phyloP scores from a whole-genome alignment of 2,888 invertebrate genomes.

The Lacanobia wlatinum region DNA sequence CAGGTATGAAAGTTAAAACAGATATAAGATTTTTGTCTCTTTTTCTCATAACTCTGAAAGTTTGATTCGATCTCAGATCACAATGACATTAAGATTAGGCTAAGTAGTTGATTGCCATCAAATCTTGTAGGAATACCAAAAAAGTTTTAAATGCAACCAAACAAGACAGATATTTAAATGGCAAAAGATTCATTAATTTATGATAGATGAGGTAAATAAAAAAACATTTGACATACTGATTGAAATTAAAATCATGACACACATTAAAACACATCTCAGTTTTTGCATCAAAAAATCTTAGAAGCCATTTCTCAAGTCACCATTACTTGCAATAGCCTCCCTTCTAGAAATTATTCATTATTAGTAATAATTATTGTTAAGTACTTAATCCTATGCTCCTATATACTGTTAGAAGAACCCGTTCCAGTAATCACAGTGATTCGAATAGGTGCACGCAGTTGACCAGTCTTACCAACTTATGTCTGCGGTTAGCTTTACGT shows the following conservation, averaged over 20 bases:
- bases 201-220: not conserved
- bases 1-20: not conserved
- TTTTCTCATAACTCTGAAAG: too few relatives aligned
- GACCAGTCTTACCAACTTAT: conserved; percentile 54
- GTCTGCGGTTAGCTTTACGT: conserved; percentile 47
- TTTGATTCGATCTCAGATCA: too few relatives aligned
- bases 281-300: conserved; percentile 22
- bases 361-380: conserved; percentile 80
- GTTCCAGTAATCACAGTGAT: conserved; percentile 77
- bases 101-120: not conserved
- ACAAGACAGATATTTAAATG: not conserved
- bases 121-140: not conserved
- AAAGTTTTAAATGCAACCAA: too few relatives aligned
- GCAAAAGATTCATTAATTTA: not conserved
- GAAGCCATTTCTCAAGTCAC: conserved; percentile 18
- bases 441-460: conserved; percentile 66
- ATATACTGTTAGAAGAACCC: conserved; percentile 76
- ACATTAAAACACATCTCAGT: not conserved
- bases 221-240: not conserved
- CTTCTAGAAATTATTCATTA: conserved; percentile 66
- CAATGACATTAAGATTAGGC: too few relatives aligned
- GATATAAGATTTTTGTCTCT: not conserved
- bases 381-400: conserved; percentile 78
- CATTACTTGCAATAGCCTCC: conserved; percentile 57
- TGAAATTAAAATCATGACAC: not conserved